A percentile compares a stretch with the other conserved stretches of the same genome.
Evolutionary conservation across 2,888 invertebrate genomes (phyloP).

Genomic region (Hirtodrosophila alboralis): DNA sequence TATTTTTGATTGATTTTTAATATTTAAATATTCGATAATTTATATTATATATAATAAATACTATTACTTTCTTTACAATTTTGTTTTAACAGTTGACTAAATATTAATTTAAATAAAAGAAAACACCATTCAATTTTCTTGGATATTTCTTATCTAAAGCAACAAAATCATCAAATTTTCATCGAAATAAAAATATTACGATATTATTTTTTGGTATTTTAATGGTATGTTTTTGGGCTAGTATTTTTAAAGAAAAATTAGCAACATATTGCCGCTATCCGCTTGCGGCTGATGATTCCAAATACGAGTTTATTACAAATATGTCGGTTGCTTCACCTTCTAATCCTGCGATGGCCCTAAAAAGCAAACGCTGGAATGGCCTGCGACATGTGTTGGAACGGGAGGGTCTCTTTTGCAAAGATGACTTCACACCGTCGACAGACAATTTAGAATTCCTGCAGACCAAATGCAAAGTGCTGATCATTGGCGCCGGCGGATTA

Average conservation of each 20-base stretch:
- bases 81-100: no score
- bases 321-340: conserved; percentile 70
- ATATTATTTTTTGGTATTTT: not conserved
- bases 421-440: conserved; percentile 94
- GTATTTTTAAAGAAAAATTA: not conserved
- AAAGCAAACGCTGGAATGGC: conserved; percentile 90
- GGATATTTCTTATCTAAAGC: no score
- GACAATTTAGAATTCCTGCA: conserved; percentile 93
- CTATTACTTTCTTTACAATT: no score
- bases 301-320: conserved; percentile 7
- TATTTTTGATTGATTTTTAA: conserved; percentile 1
- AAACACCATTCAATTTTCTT: no score
- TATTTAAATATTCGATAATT: not conserved
- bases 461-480: conserved; percentile 93
- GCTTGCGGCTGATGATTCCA: conserved; percentile 2
- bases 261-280: conserved; percentile 14
- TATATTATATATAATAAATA: no score
- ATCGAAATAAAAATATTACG: no score
- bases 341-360: conserved; percentile 53
- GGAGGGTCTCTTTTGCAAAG: conserved; percentile 96
- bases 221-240: not conserved
- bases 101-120: no score
- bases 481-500: conserved; percentile 97
- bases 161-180: no score
- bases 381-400: conserved; percentile 94